phyloP scores from a whole-genome alignment of 2,113 vertebrate genomes.

The Danionella cerebrum region DNA sequence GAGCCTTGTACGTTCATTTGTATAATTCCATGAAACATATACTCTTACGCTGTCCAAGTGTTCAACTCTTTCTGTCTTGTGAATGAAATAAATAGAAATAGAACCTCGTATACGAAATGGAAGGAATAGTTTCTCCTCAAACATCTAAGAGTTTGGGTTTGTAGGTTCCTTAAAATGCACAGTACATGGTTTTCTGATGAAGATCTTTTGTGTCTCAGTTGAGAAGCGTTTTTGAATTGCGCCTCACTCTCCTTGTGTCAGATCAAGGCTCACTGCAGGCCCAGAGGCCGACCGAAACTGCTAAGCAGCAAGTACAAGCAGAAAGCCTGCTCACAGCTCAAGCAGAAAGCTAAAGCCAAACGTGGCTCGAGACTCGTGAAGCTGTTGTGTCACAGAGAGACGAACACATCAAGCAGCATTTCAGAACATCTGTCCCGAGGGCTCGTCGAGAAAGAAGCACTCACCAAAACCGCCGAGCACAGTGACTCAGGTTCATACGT shows the following conservation, averaged over 20 bases:
- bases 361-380: constrained; percentile 55
- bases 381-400: constrained; percentile 64
- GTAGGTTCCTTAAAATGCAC: too few relatives aligned
- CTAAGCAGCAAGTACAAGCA: constrained; percentile 68
- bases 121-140: too few relatives aligned
- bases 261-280: constrained; percentile 71
- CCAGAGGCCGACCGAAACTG: constrained; percentile 55
- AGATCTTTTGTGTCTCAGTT: too few relatives aligned
- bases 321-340: constrained; percentile 70
- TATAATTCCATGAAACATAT: too few relatives aligned
- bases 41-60: too few relatives aligned
- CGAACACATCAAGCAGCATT: constrained; percentile 15
- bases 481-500: constrained; percentile 49
- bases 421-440: constrained; percentile 48
- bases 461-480: constrained; percentile 42
- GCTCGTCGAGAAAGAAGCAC: constrained; percentile 36
- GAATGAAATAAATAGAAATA: too few relatives aligned
- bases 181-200: too few relatives aligned
- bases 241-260: constrained; percentile 41
- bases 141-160: too few relatives aligned
- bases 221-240: too few relatives aligned
- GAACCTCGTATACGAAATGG: too few relatives aligned
- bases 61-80: too few relatives aligned
- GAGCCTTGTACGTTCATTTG: too few relatives aligned
- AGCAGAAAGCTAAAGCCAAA: constrained; percentile 76